phyloP scores from a whole-genome alignment of 2,888 invertebrate genomes.

The Lasioglossum zephyrum region DNA sequence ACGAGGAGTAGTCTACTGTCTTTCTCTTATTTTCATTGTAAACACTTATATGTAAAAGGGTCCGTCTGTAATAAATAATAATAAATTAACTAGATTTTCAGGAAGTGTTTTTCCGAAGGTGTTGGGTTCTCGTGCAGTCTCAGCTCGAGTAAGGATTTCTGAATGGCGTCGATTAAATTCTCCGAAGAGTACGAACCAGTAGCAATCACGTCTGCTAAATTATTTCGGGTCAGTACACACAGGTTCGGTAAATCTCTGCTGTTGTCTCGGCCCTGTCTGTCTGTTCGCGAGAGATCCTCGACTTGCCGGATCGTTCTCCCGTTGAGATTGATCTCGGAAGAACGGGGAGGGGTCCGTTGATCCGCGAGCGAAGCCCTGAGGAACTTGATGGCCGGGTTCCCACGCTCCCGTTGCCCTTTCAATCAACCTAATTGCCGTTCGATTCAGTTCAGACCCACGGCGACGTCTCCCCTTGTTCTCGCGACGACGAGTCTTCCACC shows the following conservation, averaged over 20 bases:
- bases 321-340: neutral
- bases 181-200: neutral
- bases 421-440: slow-evolving; percentile 71
- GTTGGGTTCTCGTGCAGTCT: too few relatives aligned
- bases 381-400: slow-evolving; percentile 4
- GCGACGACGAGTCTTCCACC: neutral
- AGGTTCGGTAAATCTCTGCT: neutral
- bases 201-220: neutral
- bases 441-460: slow-evolving; percentile 53
- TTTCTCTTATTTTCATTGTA: too few relatives aligned
- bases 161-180: neutral
- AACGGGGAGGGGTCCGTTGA: neutral
- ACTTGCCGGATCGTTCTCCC: neutral
- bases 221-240: neutral
- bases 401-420: slow-evolving; percentile 66
- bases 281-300: slow-evolving; percentile 14
- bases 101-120: too few relatives aligned
- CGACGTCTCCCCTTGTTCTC: neutral
- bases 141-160: neutral
- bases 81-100: neutral
- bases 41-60: too few relatives aligned
- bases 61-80: too few relatives aligned
- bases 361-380: neutral
- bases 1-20: too few relatives aligned
- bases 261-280: neutral